Evolutionary conservation across 2,888 invertebrate genomes (phyloP).

Genomic region (Byasa hedistus): DNA sequence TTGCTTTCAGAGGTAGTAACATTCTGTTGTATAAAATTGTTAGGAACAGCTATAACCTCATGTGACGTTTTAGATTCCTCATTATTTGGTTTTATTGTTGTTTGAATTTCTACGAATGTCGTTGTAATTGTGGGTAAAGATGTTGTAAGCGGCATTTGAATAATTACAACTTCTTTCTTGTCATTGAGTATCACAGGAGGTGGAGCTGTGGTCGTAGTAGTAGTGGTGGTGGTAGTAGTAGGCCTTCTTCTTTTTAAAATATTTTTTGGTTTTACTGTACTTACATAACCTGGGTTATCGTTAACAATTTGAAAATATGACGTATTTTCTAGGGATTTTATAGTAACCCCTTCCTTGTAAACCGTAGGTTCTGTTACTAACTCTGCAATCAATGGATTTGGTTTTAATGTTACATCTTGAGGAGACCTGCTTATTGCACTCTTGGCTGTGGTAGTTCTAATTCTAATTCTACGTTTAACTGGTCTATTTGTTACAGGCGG

Average conservation of each 20-base stretch:
- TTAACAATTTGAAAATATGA: slow-evolving; percentile 52
- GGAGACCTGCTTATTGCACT: slow-evolving; percentile 46
- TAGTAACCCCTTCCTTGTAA: slow-evolving; percentile 44
- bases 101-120: slow-evolving; percentile 37
- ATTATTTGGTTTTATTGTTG: slow-evolving; percentile 52
- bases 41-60: slow-evolving; percentile 56
- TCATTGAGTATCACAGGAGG: slow-evolving; percentile 31
- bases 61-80: slow-evolving; percentile 74
- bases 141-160: slow-evolving; percentile 37
- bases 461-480: slow-evolving; percentile 63
- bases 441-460: slow-evolving; percentile 67
- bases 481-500: slow-evolving; percentile 45
- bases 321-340: slow-evolving; percentile 55
- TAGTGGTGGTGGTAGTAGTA: slow-evolving; percentile 65
- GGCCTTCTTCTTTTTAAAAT: slow-evolving; percentile 63
- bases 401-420: slow-evolving; percentile 39
- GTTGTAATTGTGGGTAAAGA: slow-evolving; percentile 32
- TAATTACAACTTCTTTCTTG: slow-evolving; percentile 34
- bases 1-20: slow-evolving; percentile 40
- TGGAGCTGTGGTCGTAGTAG: slow-evolving; percentile 45
- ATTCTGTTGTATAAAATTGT: slow-evolving; percentile 45
- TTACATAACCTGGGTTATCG: slow-evolving; percentile 50
- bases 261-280: slow-evolving; percentile 56
- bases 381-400: slow-evolving; percentile 57
- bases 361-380: slow-evolving; percentile 39